These are phyloP conservation scores for Acronicta leporina DNA, from an alignment of 2,888 invertebrate species.

Conservation along the genomic window DNA sequence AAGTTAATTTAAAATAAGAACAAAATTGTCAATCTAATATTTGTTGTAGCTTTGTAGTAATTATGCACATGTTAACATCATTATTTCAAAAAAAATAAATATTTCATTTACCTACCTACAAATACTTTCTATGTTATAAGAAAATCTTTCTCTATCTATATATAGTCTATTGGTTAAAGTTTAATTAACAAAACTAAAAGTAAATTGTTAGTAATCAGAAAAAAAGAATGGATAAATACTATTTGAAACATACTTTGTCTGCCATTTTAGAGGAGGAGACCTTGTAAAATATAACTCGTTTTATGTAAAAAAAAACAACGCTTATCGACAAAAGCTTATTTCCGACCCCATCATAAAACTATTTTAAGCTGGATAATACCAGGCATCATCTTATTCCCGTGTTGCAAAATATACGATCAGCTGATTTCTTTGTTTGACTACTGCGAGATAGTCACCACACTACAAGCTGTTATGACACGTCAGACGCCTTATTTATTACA, in stretches of 20 bases:
- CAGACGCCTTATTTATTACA: conserved; percentile 61
- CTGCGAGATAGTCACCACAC: conserved; percentile 68
- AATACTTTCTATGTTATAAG: no score
- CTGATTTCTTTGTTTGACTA: conserved; percentile 94
- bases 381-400: conserved; percentile 64
- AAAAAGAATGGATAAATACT: not conserved
- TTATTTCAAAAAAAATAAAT: no score
- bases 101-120: no score
- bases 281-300: conserved; percentile 54
- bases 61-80: no score
- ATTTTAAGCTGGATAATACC: conserved; percentile 31
- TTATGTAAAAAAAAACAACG: conserved; percentile 5
- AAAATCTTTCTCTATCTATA: no score
- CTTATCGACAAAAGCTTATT: conserved; percentile 24
- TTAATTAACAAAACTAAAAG: no score
- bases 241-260: conserved; percentile 53
- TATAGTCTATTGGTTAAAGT: no score
- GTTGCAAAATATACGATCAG: conserved; percentile 90
- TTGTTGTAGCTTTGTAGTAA: no score
- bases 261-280: conserved; percentile 74
- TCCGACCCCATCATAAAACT: conserved; percentile 20
- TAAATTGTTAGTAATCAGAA: not conserved
- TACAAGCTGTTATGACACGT: conserved; percentile 77
- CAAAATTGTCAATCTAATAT: no score
- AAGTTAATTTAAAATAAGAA: no score